Conservation (phyloP, 2,888 invertebrate genomes). For the Euproctis similis region DNA sequence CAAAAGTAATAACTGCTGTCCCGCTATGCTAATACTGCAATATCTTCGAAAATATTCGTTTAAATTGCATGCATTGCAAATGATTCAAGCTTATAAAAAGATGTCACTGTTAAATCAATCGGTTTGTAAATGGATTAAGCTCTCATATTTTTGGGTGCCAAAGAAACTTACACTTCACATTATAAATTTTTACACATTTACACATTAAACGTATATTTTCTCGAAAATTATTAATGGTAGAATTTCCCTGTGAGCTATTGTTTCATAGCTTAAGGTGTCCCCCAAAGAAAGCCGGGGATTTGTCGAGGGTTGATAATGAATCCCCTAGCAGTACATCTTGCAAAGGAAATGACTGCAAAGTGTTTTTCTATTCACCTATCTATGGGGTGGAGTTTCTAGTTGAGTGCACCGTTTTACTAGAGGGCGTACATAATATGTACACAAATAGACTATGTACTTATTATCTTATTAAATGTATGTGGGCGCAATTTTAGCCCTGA, state of each 20-base stretch:
- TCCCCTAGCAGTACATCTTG: constrained; percentile 63
- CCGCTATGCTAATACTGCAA: no score
- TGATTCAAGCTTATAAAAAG: no score
- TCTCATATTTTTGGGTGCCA: no score
- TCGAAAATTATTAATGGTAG: constrained; percentile 15
- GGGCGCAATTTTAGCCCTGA: no score
- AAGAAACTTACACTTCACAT: not conserved
- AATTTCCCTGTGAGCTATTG: constrained; percentile 20
- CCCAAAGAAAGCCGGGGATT: constrained; percentile 52
- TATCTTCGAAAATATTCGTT: no score
- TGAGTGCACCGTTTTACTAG: constrained; percentile 21
- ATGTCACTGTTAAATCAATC: no score
- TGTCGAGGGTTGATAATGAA: constrained; percentile 70
- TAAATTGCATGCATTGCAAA: no score
- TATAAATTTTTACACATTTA: not conserved
- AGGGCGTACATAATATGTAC: constrained; percentile 2
- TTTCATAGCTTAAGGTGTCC: constrained; percentile 25
- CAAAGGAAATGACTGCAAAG: constrained; percentile 69
- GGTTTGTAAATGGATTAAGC: no score
- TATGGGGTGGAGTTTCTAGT: constrained; percentile 33
- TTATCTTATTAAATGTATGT: no score
- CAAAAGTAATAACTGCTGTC: no score
- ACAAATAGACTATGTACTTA: no score
- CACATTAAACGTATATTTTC: constrained; percentile 1
- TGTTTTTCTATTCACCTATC: constrained; percentile 64